Evolutionary conservation across 1,140 invertebrate species (phyloP), one percentile per base, ranked within the genome.

Genomic region (Drosophila sulfurigaster): DNA sequence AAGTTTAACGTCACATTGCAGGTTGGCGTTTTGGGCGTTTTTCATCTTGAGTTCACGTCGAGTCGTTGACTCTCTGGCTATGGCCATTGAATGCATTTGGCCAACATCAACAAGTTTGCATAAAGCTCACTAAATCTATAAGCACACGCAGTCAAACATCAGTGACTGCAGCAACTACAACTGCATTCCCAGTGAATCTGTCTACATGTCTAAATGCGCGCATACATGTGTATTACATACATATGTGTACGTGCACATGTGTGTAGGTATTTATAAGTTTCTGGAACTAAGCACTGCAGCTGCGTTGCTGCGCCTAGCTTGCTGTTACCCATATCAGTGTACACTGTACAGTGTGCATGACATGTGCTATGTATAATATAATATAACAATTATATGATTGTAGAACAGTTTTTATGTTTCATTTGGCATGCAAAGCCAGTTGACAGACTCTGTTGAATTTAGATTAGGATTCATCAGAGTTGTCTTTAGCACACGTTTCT

Each of bases 41-140:
- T 79, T 77, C 79, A 81, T 54, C 66, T 63, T 59, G 83, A 88
- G 83, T 87, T 87, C 83, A 87, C 73, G 66, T 79, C 67, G 80
- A 80, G 83, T 87, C 83, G 88, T 88, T 87, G 83, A 87, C 83
- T 88, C 59, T n/a, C 20, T 60, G 66, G 4, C 64, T 52, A 41
- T 62, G 66, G 72, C 41, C 57, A 62, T 56, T 62, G 52, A 57
- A 63, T 75, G 66, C 57, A 56, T 60, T 62, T 60, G 8, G 45
- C 20, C 32, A 25, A 54, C 49, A 30, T 10, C 52, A 59, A 74
- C 71, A 69, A 66, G 62, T 67, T 67, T 73, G 20, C 66, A 59
- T 56, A 51, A 32, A 66, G 46, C 52, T 57, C 30, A 32, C 57
- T 58, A 54, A 43, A 45, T 25, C 35, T 46, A 43, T 52, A 7